Evolutionary conservation across 2,113 vertebrate species (phyloP).

Genomic region (Chloropsis hardwickii): DNA sequence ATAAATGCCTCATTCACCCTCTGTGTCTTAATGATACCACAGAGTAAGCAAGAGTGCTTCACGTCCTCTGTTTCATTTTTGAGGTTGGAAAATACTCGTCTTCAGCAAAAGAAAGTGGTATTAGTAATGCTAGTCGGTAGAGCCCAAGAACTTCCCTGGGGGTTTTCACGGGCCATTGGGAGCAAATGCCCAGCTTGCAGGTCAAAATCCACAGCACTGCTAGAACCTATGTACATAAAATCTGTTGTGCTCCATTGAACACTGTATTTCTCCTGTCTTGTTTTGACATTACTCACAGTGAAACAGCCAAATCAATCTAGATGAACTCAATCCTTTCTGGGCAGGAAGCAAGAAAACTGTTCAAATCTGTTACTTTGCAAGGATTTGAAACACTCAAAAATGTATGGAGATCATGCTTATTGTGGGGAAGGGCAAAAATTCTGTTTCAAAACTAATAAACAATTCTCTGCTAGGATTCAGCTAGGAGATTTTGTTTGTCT

Average conservation of each 20-base stretch:
- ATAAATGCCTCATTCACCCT: not conserved
- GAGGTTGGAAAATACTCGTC: not conserved
- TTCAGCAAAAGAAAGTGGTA: not conserved
- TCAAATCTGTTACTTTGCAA: not conserved
- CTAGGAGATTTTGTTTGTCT: not conserved
- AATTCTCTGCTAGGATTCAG: not conserved
- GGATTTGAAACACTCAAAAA: not conserved
- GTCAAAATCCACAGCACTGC: conserved; percentile 48
- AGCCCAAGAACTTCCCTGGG: conserved; percentile 14
- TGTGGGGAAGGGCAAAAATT: not conserved
- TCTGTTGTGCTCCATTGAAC: conserved; percentile 53
- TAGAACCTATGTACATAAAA: conserved; percentile 47
- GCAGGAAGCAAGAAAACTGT: not conserved
- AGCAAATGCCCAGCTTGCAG: conserved; percentile 55
- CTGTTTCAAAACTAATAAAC: not conserved
- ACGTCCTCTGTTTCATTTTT: not conserved
- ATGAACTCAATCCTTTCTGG: conserved; percentile 12
- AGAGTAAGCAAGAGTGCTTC: not conserved
- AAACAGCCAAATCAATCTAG: conserved; percentile 37
- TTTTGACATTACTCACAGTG: conserved; percentile 50
- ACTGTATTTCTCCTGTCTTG: conserved; percentile 30
- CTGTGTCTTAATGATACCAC: not conserved
- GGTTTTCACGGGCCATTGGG: conserved; percentile 57
- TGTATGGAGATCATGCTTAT: not conserved
- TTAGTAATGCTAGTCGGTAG: not conserved